Percentiles rank a stretch among this genome's conserved stretches.
phyloP scores from a whole-genome alignment of 2,797 vertebrate species.

The Prunella strophiata region DNA sequence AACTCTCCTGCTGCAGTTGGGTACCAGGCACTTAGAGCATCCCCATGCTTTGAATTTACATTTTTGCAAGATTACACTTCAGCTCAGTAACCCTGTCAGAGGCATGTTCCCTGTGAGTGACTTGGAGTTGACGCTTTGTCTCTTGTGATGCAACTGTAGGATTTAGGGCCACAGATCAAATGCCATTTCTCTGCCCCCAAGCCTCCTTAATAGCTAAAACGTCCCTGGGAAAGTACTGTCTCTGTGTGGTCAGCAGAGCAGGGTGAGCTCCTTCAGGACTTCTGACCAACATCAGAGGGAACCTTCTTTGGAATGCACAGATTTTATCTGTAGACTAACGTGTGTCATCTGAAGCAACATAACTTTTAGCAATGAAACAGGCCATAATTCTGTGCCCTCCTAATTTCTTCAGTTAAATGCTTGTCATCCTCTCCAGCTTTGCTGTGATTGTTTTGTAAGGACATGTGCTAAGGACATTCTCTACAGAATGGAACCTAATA shows the following conservation, averaged over 20 bases:
- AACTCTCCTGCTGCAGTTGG: neutral
- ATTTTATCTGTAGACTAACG: neutral
- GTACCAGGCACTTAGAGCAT: neutral
- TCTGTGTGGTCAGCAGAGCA: neutral
- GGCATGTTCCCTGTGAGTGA: neutral
- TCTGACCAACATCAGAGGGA: neutral
- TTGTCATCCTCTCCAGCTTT: neutral
- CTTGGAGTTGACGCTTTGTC: neutral
- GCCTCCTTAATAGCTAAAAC: neutral
- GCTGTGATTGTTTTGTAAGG: neutral
- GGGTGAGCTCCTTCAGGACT: neutral
- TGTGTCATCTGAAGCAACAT: neutral
- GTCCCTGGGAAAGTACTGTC: fast-evolving
- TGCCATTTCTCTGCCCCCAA: neutral
- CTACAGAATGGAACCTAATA: neutral
- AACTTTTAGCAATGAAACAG: neutral
- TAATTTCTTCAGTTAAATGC: neutral
- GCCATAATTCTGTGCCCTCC: neutral
- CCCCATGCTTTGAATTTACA: neutral
- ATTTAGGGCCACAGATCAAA: neutral
- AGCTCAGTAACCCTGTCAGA: neutral
- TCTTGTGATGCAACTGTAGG: neutral
- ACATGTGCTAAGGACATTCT: neutral
- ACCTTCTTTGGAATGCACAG: fast-evolving
- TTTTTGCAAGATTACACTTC: neutral